Evolutionary conservation across 2,888 invertebrate species (phyloP).

Genomic region (Tenthredo mesomela): DNA sequence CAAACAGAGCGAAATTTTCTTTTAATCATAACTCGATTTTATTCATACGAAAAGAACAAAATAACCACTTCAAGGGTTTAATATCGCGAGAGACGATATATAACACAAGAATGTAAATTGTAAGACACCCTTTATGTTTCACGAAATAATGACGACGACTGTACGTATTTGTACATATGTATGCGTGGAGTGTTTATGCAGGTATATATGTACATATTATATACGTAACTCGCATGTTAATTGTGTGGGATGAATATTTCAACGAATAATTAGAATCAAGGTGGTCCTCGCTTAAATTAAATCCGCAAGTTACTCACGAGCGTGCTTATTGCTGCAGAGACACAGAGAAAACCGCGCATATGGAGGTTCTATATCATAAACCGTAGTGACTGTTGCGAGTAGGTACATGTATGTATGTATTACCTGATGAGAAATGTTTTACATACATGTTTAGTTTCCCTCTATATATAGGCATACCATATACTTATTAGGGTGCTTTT

Average conservation of each 20-base stretch:
- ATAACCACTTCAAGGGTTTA: too few relatives aligned
- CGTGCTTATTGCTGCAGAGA: conserved; percentile 11
- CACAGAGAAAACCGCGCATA: not conserved
- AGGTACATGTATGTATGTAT: not conserved
- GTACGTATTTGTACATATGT: not conserved
- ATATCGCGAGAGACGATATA: not conserved
- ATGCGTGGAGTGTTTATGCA: not conserved
- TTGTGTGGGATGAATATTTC: conserved; percentile 33
- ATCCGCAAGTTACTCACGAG: conserved; percentile 31
- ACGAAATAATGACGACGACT: not conserved
- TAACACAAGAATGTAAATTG: not conserved
- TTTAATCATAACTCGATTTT: too few relatives aligned
- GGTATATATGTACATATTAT: not conserved
- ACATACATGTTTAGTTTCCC: not conserved
- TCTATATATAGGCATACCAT: too few relatives aligned
- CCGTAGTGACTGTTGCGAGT: not conserved
- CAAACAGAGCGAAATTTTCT: too few relatives aligned
- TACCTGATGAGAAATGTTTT: not conserved
- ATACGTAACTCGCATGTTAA: conserved; percentile 35
- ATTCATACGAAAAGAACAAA: too few relatives aligned
- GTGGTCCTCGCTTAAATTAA: conserved; percentile 40
- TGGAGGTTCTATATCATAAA: not conserved
- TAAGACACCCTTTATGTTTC: not conserved
- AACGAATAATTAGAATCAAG: conserved; percentile 32
- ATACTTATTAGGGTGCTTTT: too few relatives aligned